Evolutionary conservation across 2,113 vertebrate genomes (phyloP).

Genomic region (pig (Sus scrofa)): T2T-Sscrofa CM000818.6:5785501-5786000

Average conservation of each 20-base stretch:
- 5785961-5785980: neutral
- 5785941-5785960: rapidly evolving
- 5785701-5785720: neutral
- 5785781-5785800: neutral
- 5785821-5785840: neutral
- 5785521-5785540: neutral
- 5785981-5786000: rapidly evolving
- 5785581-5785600: neutral
- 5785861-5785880: neutral
- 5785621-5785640: neutral
- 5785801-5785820: neutral
- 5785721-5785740: neutral
- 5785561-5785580: rapidly evolving
- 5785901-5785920: neutral
- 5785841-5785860: neutral
- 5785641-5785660: neutral
- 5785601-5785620: neutral
- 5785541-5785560: neutral
- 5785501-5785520: neutral
- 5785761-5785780: neutral
- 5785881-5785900: too few relatives aligned
- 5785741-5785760: neutral
- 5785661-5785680: rapidly evolving
- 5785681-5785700: rapidly evolving
- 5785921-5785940: too few relatives aligned